Evolutionary conservation across 2,797 vertebrate genomes (phyloP), one percentile per base, ranked within the genome.

Genomic region (Brachymystax lenok): DNA sequence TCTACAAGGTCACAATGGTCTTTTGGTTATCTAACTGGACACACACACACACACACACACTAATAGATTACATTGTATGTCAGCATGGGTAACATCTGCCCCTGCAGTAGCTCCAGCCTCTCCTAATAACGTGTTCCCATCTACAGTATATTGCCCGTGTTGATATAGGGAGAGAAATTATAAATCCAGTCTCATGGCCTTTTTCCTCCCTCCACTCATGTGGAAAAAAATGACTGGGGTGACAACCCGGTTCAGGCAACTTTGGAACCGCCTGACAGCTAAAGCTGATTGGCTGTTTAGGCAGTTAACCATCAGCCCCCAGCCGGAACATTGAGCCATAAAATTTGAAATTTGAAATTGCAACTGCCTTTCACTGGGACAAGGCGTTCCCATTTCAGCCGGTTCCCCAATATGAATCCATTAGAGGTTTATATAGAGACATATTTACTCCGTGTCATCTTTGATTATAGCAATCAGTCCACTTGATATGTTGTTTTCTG

Each of bases 131-230:
- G 40, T 77, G 84, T 88, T 83, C 86, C 84, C 82, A 79, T 84
- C 88, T 85, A 83, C 83, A 86, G 81, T 83, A 81, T 85, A 89
- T 86, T 82, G 84, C 69, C 74, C 46, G 74, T 88, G 83, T 92
- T 91, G 88, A 90, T 87, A 74, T 84, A 77, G 82, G 59, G 79
- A 83, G 78, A 73, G 81, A 79, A 80, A 80, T 77, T 80, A 87
- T 88, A 89, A 90, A 92, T 91, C 88, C 74, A 71, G 72, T 83
- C 72, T 86, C 83, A 88, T 83, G 71, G 80, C 76, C 77, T 77
- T 79, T 79, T 77, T 78, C 72, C 76, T 46, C 33, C 52, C 13
- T 78, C 79, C 73, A 82, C 78, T 85, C 67, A 30, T 63, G 74
- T 81, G 77, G 74, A 56, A 75, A 76, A 83, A 82, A 74, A 82